Evolutionary conservation across 2,113 vertebrate species (phyloP).

Genomic region (Ovis canadensis): DNA sequence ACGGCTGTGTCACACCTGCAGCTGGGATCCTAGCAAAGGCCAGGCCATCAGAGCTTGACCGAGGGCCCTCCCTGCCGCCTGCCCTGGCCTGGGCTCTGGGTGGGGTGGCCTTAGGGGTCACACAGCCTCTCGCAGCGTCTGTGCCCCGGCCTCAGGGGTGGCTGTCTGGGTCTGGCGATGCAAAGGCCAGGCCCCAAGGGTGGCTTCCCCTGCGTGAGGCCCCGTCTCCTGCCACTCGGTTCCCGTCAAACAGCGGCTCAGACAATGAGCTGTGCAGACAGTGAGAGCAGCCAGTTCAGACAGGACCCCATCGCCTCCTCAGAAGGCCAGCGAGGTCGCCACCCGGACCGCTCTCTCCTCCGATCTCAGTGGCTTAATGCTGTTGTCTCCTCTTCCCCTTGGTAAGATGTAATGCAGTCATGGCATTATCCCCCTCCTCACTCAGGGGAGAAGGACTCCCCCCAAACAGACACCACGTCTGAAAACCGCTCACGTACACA

Average conservation of each 20-base stretch:
- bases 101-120: rapidly evolving
- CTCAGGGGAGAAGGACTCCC: background rate
- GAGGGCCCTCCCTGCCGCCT: rapidly evolving
- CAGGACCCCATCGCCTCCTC: rapidly evolving
- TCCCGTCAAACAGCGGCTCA: rapidly evolving
- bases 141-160: background rate
- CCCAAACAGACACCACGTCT: background rate
- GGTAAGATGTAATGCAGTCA: rapidly evolving
- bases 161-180: background rate
- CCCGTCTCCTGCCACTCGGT: rapidly evolving
- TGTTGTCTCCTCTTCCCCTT: background rate
- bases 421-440: background rate
- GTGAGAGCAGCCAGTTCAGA: rapidly evolving
- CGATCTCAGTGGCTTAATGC: rapidly evolving
- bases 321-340: rapidly evolving
- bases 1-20: rapidly evolving
- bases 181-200: background rate
- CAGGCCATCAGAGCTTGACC: rapidly evolving
- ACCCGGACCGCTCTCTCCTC: rapidly evolving
- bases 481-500: background rate
- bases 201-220: rapidly evolving
- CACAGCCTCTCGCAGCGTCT: rapidly evolving
- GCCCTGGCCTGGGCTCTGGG: background rate
- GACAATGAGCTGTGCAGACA: rapidly evolving
- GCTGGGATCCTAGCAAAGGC: rapidly evolving